Evolutionary conservation across 2,113 vertebrate genomes (phyloP), one percentile per base, ranked within the genome.

Genomic region (Alces alces): DNA sequence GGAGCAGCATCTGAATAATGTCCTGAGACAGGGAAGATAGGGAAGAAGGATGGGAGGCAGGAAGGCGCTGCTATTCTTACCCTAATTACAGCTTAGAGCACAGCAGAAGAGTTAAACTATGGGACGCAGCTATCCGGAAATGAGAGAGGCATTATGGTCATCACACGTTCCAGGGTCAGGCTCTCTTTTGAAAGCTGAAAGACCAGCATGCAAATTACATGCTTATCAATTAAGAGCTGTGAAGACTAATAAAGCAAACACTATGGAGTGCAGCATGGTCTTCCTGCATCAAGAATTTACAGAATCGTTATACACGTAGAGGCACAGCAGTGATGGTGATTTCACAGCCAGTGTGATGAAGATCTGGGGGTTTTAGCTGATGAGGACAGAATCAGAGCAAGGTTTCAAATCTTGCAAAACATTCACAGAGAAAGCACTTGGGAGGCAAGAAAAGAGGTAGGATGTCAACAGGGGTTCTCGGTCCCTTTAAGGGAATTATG

Each of bases 401-500:
- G 57, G n/a, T 6, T n/a, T 27, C 88, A 33, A 33, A 57, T 19
- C 11, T 16, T 7, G n/a, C 12, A 33, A 13, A 15, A 47, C 3
- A 43, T 21, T 93, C 60, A 50, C 3, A 66, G 93, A 43, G 30
- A 92, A 52, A 54, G 14, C n/a, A 78, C 13, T 23, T 5, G 14
- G 33, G n/a, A 91, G 36, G 19, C 57, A 87, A n/a, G 25, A 57
- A 54, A 50, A 39, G 16, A 78, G 28, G 80, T 16, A 50, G 91
- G 78, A 58, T 3, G 10, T 23, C 36, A 70, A 55, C 27, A 19
- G 5, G 17, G 50, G n/a, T 25, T 15, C 54, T 11, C 30, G 6
- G 28, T 73, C 47, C n/a, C 87, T 83, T 57, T 45, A 76, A 73
- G 80, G 95, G 88, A 95, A 84, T 58, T 76, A n/a, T 0, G 30